Evolutionary conservation across 2,113 vertebrate genomes (phyloP).

Genomic region (human (Homo sapiens)): GRCh38 chr2:66873001-66873500

Average conservation of each 20-base stretch:
- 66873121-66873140: conserved; percentile 77
- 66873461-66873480: conserved; percentile 63
- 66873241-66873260: not conserved
- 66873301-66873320: conserved; percentile 36
- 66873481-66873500: conserved; percentile 82
- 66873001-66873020: conserved; percentile 42
- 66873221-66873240: not conserved
- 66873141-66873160: conserved; percentile 74
- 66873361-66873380: conserved; percentile 73
- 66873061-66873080: conserved; percentile 79
- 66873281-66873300: not conserved
- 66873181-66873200: conserved; percentile 73
- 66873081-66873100: conserved; percentile 82
- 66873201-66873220: conserved; percentile 74
- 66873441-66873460: conserved; percentile 69
- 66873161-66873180: conserved; percentile 76
- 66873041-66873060: conserved; percentile 71
- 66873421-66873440: conserved; percentile 71
- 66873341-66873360: conserved; percentile 68
- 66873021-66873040: conserved; percentile 50
- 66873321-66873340: conserved; percentile 49
- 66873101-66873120: conserved; percentile 81
- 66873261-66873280: not conserved
- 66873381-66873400: conserved; percentile 82
- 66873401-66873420: conserved; percentile 74